Conservation (phyloP, 2,888 invertebrate genomes). For the Osmoderma eremita region DNA sequence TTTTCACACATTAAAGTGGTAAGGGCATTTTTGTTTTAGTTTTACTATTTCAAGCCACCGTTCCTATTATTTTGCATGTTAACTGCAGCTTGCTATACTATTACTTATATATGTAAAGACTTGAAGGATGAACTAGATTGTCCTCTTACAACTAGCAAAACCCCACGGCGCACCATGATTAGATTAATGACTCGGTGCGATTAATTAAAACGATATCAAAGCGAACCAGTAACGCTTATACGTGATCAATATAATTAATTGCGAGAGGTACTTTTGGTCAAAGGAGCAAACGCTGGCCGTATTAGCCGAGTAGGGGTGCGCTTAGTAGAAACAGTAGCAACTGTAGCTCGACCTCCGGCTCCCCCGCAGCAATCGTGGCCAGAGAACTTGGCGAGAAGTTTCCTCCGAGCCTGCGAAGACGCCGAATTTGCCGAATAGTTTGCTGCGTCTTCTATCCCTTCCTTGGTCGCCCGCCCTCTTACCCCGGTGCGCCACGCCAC, state of each 20-base stretch:
- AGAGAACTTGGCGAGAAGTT: constrained; percentile 53
- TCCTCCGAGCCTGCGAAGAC: constrained; percentile 54
- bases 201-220: constrained; percentile 43
- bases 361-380: constrained; percentile 51
- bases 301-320: not conserved
- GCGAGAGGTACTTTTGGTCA: constrained; percentile 48
- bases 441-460: constrained; percentile 45
- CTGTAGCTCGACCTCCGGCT: constrained; percentile 32
- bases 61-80: too few relatives aligned
- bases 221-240: constrained; percentile 46
- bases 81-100: too few relatives aligned
- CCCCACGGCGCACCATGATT: constrained; percentile 8
- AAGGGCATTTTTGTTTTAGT: too few relatives aligned
- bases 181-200: constrained; percentile 36
- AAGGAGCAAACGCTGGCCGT: constrained; percentile 45
- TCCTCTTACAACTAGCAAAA: too few relatives aligned
- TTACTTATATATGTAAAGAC: too few relatives aligned
- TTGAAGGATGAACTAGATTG: too few relatives aligned
- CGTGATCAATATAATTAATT: constrained; percentile 51
- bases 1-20: too few relatives aligned
- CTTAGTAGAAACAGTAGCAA: constrained; percentile 7
- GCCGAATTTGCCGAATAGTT: constrained; percentile 63
- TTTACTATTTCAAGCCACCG: too few relatives aligned
- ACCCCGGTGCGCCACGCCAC: not conserved
- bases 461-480: not conserved